A percentile compares a stretch with the other conserved stretches of the same genome.
Conservation (phyloP, 1,140 invertebrate species). For the Nomia melanderi region DNA sequence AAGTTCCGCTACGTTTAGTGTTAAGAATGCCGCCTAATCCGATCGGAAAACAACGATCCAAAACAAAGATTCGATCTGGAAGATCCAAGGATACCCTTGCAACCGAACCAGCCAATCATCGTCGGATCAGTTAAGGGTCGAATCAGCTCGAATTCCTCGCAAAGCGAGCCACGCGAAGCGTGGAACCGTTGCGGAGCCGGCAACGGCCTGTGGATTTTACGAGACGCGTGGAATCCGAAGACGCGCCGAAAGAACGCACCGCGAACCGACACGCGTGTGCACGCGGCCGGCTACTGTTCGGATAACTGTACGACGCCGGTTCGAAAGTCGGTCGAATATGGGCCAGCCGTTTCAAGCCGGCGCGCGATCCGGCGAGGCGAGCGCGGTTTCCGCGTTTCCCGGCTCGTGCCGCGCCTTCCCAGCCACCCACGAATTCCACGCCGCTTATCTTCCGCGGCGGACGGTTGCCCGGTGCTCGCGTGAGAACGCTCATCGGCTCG, state of each 20-base stretch:
- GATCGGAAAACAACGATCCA: no score
- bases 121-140: no score
- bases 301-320: constrained; percentile 50
- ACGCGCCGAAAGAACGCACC: constrained; percentile 23
- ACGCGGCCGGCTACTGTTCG: not conserved
- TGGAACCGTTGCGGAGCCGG: constrained; percentile 16
- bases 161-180: not conserved
- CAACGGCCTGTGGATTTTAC: constrained; percentile 31
- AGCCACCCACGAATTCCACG: not conserved
- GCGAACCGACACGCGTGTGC: not conserved
- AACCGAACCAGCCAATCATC: no score
- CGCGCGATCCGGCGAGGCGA: constrained; percentile 30
- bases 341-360: constrained; percentile 29
- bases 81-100: no score
- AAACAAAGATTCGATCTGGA: no score
- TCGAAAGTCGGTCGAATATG: constrained; percentile 47
- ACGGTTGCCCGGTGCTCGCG: not conserved
- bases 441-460: not conserved
- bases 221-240: constrained; percentile 42
- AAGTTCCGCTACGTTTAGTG: no score
- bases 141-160: not conserved
- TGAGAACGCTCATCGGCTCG: not conserved
- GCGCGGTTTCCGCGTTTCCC: constrained; percentile 40
- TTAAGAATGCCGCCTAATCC: no score
- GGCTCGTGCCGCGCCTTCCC: not conserved